phyloP scores from a whole-genome alignment of 2,797 vertebrate genomes.

The Sphenodon punctatus region DNA sequence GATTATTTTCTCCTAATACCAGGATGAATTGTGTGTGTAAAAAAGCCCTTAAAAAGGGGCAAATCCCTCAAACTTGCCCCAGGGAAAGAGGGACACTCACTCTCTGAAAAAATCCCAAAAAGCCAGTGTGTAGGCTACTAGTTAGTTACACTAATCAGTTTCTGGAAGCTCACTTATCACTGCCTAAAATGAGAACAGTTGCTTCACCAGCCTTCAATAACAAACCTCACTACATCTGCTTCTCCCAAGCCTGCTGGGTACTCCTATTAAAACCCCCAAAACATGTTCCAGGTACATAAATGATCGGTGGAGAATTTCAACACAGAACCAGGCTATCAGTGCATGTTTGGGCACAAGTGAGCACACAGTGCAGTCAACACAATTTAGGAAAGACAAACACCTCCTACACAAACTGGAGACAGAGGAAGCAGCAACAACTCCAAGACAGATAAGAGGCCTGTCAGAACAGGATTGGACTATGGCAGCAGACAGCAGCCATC shows the following conservation, averaged over 20 bases:
- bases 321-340: conserved; percentile 29
- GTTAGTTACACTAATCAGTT: neutral
- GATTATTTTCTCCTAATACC: no score
- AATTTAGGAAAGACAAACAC: conserved; percentile 71
- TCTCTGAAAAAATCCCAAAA: neutral
- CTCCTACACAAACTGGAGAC: conserved; percentile 67
- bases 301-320: neutral
- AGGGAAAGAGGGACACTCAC: neutral
- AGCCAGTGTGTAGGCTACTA: neutral
- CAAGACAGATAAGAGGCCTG: conserved; percentile 58
- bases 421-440: conserved; percentile 65
- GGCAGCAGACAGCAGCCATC: conserved; percentile 47
- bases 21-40: no score
- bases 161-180: neutral
- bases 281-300: conserved; percentile 30
- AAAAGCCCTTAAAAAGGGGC: no score
- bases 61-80: neutral
- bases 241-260: neutral
- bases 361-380: conserved; percentile 63
- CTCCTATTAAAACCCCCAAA: conserved; percentile 36
- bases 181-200: neutral
- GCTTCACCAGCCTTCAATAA: neutral
- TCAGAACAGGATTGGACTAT: conserved; percentile 64
- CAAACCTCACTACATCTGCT: neutral
- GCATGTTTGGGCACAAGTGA: conserved; percentile 60